Evolutionary conservation across 2,888 invertebrate genomes (phyloP).

Genomic region (Stenolophus ochropezus): DNA sequence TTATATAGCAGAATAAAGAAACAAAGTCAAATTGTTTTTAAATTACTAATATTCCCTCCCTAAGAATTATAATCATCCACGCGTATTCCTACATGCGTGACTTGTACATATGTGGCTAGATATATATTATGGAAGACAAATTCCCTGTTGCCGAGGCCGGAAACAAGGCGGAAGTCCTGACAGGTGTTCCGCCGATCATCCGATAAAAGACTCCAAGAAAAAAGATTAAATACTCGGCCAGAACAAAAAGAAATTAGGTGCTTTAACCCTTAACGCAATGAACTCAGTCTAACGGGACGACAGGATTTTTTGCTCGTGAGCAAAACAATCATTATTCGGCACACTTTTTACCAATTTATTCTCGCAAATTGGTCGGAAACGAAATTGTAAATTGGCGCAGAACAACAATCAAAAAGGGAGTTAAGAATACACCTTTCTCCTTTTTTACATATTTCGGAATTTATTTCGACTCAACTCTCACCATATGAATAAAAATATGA

Average conservation of each 20-base stretch:
- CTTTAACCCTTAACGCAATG: conserved; percentile 48
- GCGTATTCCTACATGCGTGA: neutral
- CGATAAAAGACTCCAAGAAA: conserved; percentile 44
- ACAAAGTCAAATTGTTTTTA: neutral
- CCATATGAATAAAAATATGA: no score
- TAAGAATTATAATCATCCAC: neutral
- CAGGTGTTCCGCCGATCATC: conserved; percentile 53
- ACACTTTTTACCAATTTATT: conserved; percentile 13
- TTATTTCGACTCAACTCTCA: no score
- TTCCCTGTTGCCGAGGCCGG: conserved; percentile 42
- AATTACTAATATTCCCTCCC: neutral
- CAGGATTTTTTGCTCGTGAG: neutral
- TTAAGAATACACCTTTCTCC: no score
- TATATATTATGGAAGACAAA: conserved; percentile 51
- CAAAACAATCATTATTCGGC: conserved; percentile 14
- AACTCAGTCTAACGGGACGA: conserved; percentile 28
- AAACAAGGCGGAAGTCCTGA: conserved; percentile 48
- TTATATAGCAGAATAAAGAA: neutral
- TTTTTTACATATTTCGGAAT: no score
- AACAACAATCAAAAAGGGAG: no score
- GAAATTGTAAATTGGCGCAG: no score
- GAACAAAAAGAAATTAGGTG: conserved; percentile 45
- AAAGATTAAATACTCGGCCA: conserved; percentile 49
- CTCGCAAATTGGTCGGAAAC: conserved; percentile 2
- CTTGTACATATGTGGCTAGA: conserved; percentile 19